Evolutionary conservation across 2,888 invertebrate species (phyloP).

Genomic region (Leptogaster cylindrica): DNA sequence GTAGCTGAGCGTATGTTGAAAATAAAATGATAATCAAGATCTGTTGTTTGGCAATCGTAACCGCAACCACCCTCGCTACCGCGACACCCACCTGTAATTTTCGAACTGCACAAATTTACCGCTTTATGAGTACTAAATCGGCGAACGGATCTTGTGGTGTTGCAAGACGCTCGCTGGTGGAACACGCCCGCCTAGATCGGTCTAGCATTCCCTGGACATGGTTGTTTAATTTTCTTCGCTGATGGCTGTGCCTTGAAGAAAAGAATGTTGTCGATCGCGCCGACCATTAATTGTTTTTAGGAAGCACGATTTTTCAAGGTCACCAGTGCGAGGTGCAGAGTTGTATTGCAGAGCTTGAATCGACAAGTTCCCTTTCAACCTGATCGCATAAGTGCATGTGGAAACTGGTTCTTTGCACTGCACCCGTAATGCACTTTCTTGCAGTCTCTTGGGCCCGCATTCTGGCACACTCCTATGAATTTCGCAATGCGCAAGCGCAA

Average conservation of each 20-base stretch:
- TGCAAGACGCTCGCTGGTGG: too few relatives aligned
- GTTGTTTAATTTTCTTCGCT: too few relatives aligned
- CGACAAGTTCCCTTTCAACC: background rate
- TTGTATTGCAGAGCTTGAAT: background rate
- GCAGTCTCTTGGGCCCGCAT: background rate
- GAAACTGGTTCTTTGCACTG: too few relatives aligned
- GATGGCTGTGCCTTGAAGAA: background rate
- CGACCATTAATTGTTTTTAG: background rate
- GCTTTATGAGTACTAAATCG: too few relatives aligned
- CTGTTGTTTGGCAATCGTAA: constrained; percentile 1
- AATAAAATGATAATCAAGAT: constrained; percentile 18
- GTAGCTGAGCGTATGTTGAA: constrained; percentile 36
- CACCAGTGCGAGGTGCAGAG: background rate
- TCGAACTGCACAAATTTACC: background rate
- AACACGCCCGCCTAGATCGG: too few relatives aligned
- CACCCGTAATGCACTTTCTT: background rate
- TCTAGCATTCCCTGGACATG: too few relatives aligned
- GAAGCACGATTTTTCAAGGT: background rate
- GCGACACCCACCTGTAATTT: background rate
- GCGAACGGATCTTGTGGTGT: too few relatives aligned
- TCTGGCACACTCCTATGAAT: background rate
- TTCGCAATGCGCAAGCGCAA: background rate
- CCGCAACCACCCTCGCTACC: constrained; percentile 5
- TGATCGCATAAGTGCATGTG: background rate
- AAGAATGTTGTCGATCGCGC: background rate